Evolutionary conservation across 2,797 vertebrate species (phyloP).

Genomic region (Harpagifer antarcticus): DNA sequence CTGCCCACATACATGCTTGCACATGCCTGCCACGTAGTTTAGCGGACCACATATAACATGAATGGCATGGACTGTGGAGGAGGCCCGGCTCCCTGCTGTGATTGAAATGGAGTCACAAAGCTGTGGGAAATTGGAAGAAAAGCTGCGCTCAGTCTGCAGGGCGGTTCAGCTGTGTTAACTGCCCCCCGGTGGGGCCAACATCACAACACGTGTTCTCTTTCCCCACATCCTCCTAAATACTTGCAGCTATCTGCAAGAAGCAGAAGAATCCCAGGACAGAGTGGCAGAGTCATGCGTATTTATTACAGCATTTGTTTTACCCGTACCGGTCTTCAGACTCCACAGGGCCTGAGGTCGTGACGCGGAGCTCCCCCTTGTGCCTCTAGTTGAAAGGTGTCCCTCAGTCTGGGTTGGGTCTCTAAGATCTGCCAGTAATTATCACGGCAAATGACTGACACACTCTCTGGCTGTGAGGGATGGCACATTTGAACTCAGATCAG

Average conservation of each 20-base stretch:
- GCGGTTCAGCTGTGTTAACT: constrained; percentile 39
- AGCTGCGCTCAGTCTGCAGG: constrained; percentile 19
- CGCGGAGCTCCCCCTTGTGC: too few relatives aligned
- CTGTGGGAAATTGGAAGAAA: constrained; percentile 56
- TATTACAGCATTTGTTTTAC: constrained; percentile 45
- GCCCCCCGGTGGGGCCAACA: constrained; percentile 17
- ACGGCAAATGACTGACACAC: constrained; percentile 33
- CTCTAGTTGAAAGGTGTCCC: constrained; percentile 42
- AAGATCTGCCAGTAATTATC: constrained; percentile 58
- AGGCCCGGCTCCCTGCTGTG: constrained; percentile 37
- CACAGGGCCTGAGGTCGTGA: constrained; percentile 27
- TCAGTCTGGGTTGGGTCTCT: constrained; percentile 20
- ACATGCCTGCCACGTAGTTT: constrained; percentile 57
- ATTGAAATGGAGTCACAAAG: constrained; percentile 63
- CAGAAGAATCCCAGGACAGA: constrained; percentile 49
- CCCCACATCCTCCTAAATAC: constrained; percentile 4
- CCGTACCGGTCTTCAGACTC: constrained; percentile 44
- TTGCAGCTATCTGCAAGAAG: constrained; percentile 33
- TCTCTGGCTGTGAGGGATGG: constrained; percentile 30
- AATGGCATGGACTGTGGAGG: constrained; percentile 52
- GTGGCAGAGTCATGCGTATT: constrained; percentile 34
- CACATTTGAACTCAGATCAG: constrained; percentile 40
- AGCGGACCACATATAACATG: constrained; percentile 57
- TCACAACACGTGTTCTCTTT: constrained; percentile 23
- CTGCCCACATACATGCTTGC: constrained; percentile 39